A percentile compares a stretch with the other conserved stretches of the same genome.
Conservation (phyloP, 2,888 invertebrate species). For the Ernsta delagoae region DNA sequence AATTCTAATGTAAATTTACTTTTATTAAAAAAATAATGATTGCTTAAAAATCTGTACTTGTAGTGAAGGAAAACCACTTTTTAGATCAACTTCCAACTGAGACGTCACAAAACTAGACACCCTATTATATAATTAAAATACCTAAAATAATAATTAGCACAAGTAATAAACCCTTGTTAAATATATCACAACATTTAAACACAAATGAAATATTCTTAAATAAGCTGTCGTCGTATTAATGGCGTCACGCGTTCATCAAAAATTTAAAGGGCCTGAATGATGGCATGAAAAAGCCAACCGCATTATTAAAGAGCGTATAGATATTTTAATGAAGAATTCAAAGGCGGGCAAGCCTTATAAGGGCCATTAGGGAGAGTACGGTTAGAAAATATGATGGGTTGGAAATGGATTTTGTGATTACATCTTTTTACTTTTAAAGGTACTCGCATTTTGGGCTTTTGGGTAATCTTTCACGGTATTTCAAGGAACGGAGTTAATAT, state of each 20-base stretch:
- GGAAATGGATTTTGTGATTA: constrained; percentile 34
- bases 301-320: constrained; percentile 26
- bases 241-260: constrained; percentile 16
- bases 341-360: constrained; percentile 29
- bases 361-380: constrained; percentile 29
- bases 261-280: constrained; percentile 24
- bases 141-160: too few relatives aligned
- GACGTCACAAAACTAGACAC: too few relatives aligned
- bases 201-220: background rate
- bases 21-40: too few relatives aligned
- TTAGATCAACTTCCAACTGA: too few relatives aligned
- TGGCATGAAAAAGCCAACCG: constrained; percentile 33
- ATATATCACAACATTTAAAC: too few relatives aligned
- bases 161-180: too few relatives aligned
- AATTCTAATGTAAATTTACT: too few relatives aligned
- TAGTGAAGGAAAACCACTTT: too few relatives aligned
- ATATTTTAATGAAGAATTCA: constrained; percentile 36
- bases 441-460: constrained; percentile 9
- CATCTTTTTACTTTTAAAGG: constrained; percentile 27
- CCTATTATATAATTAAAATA: too few relatives aligned
- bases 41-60: too few relatives aligned
- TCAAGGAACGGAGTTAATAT: background rate
- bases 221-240: constrained; percentile 7
- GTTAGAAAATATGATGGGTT: constrained; percentile 29
- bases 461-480: constrained; percentile 4